Conservation (phyloP, 2,797 vertebrate species). For the Phalanger gymnotis region DNA sequence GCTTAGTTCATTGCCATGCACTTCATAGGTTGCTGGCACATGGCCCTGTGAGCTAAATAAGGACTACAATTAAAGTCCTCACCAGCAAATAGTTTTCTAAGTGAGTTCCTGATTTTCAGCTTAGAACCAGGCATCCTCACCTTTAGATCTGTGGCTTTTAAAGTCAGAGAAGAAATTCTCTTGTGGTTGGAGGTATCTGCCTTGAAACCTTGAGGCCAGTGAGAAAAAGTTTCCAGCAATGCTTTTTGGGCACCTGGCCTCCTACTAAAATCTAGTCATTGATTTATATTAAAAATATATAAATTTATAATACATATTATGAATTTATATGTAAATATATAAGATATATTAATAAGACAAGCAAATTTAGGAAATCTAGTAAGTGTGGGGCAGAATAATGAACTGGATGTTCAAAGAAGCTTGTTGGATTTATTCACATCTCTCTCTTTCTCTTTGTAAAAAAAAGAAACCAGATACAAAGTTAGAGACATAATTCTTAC, state of each 20-base stretch:
- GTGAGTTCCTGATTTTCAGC: background rate
- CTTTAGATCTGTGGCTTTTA: background rate
- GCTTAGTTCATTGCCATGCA: too few relatives aligned
- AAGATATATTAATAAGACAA: background rate
- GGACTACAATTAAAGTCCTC: background rate
- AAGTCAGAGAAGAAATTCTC: background rate
- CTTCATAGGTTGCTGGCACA: background rate
- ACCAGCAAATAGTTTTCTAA: background rate
- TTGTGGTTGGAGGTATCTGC: background rate
- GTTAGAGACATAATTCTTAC: background rate
- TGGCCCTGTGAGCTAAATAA: rapidly evolving
- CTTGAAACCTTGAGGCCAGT: background rate
- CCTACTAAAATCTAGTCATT: background rate
- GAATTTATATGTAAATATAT: too few relatives aligned
- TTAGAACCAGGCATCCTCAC: background rate
- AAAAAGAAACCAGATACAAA: background rate
- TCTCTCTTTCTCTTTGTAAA: too few relatives aligned
- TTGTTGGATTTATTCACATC: background rate
- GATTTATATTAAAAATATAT: background rate
- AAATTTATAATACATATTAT: too few relatives aligned
- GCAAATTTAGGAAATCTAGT: background rate
- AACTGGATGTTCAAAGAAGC: background rate
- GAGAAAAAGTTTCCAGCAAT: background rate
- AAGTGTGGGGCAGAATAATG: background rate
- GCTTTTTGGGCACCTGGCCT: background rate